A percentile compares a stretch with the other conserved stretches of the same genome.
These are phyloP conservation scores for Macropus fuliginosus DNA, from an alignment of 2,797 vertebrate species.

Conservation along the genomic window DNA sequence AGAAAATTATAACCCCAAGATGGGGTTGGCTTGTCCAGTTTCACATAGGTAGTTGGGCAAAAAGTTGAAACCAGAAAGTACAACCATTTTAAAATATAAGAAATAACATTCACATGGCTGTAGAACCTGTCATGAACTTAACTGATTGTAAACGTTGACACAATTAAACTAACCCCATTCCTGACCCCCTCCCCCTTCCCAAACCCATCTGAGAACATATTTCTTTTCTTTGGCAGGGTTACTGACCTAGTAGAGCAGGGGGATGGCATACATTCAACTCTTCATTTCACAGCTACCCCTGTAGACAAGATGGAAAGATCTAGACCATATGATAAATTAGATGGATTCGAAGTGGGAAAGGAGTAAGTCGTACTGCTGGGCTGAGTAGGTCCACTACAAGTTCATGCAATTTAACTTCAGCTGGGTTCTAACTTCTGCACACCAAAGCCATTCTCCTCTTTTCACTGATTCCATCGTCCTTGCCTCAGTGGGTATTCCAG, in stretches of 20 bases:
- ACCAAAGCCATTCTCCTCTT: not conserved
- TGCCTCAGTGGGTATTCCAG: not conserved
- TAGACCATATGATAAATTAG: not conserved
- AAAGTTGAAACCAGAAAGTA: not conserved
- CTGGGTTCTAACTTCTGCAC: not conserved
- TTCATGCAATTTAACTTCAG: not conserved
- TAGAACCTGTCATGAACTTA: not conserved
- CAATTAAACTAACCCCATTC: not conserved
- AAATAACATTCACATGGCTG: not conserved
- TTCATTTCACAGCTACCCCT: not conserved
- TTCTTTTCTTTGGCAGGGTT: not conserved
- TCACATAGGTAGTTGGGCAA: not conserved
- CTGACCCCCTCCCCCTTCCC: not conserved
- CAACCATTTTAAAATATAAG: not conserved
- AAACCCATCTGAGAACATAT: not conserved
- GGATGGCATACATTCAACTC: not conserved
- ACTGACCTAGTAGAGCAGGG: not conserved
- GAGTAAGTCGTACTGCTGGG: not conserved
- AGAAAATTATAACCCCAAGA: not conserved
- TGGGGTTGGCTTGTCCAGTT: not conserved
- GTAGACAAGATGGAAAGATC: not conserved
- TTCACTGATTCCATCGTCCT: not conserved
- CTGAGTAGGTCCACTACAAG: not conserved
- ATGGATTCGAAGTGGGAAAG: not conserved
- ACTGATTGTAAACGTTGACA: not conserved